Evolutionary conservation across 2,113 vertebrate genomes (phyloP).

Genomic region (Scortum barcoo): DNA sequence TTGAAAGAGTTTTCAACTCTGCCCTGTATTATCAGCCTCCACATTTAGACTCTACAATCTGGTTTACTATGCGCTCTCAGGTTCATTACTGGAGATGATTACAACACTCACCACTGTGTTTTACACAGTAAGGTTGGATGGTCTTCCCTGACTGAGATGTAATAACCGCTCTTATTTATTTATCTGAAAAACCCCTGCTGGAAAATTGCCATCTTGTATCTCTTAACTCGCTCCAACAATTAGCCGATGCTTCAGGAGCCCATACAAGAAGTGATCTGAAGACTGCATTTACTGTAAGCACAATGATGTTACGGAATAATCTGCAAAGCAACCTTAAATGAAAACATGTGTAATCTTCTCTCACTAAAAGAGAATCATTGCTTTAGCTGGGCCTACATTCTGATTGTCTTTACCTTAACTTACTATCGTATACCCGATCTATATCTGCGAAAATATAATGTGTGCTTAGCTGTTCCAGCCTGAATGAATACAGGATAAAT

Average conservation of each 20-base stretch:
- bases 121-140: slow-evolving; percentile 37
- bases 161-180: slow-evolving; percentile 51
- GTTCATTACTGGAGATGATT: slow-evolving; percentile 47
- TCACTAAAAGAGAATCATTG: background rate
- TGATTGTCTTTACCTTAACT: background rate
- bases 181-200: slow-evolving; percentile 30
- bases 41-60: slow-evolving; percentile 26
- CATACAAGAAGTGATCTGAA: slow-evolving; percentile 3
- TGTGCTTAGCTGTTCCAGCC: background rate
- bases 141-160: slow-evolving; percentile 32
- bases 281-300: slow-evolving; percentile 7
- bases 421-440: background rate
- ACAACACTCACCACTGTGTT: slow-evolving; percentile 47
- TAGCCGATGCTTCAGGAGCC: slow-evolving; percentile 1
- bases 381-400: background rate
- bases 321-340: slow-evolving; percentile 7
- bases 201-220: slow-evolving; percentile 44
- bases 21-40: background rate
- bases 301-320: slow-evolving; percentile 2
- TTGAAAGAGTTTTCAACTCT: slow-evolving; percentile 7
- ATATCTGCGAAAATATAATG: background rate
- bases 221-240: slow-evolving; percentile 36
- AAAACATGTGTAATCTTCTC: background rate
- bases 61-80: slow-evolving; percentile 29
- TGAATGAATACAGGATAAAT: slow-evolving; percentile 1